Conservation (phyloP, 2,888 invertebrate genomes). For the Malacosoma neustria region DNA sequence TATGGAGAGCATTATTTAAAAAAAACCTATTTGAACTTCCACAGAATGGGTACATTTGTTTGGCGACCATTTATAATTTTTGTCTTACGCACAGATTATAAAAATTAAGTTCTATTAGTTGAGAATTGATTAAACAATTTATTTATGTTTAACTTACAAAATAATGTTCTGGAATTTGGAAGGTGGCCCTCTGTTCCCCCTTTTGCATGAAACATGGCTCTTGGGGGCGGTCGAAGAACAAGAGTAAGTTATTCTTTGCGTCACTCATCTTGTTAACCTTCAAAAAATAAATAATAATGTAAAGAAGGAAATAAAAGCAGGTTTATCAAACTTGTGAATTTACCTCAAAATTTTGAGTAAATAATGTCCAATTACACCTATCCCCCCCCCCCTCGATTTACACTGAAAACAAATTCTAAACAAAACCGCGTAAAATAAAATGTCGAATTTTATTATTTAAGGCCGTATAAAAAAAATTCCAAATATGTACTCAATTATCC, state of each 20-base stretch:
- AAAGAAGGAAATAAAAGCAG: too few relatives aligned
- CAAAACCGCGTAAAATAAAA: background rate
- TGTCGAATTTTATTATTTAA: background rate
- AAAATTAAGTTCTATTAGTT: too few relatives aligned
- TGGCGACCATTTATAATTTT: too few relatives aligned
- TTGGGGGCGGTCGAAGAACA: constrained; percentile 83
- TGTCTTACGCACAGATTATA: too few relatives aligned
- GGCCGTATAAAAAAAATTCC: too few relatives aligned
- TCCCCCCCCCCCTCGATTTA: constrained; percentile 15
- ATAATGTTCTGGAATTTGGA: constrained; percentile 78
- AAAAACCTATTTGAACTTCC: too few relatives aligned
- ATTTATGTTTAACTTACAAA: constrained; percentile 77
- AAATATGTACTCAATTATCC: too few relatives aligned
- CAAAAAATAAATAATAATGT: constrained; percentile 5
- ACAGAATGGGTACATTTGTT: too few relatives aligned
- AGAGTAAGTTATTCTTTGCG: constrained; percentile 71
- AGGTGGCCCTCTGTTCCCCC: constrained; percentile 75
- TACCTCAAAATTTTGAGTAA: too few relatives aligned
- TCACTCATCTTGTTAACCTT: constrained; percentile 39
- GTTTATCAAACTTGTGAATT: too few relatives aligned
- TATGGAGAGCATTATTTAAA: too few relatives aligned
- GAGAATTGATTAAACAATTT: too few relatives aligned
- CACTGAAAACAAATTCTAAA: constrained; percentile 8
- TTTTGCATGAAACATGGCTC: constrained; percentile 87
- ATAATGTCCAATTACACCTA: constrained; percentile 13